Conservation (phyloP, 2,113 vertebrate species). For the Halichoerus grypus region DNA sequence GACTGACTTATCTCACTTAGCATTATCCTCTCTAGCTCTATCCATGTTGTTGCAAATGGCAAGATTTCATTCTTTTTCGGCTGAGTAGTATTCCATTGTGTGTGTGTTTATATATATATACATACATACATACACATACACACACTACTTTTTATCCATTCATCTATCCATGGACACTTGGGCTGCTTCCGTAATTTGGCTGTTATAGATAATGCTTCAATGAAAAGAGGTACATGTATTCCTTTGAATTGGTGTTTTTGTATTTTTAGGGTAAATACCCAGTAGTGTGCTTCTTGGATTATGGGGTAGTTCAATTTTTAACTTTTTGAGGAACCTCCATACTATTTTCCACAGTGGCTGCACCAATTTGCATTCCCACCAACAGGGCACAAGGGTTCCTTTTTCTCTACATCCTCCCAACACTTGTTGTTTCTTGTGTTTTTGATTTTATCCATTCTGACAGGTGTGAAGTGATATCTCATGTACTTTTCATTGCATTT, state of each 20-base stretch:
- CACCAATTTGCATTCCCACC: not conserved
- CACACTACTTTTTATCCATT: not conserved
- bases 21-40: not conserved
- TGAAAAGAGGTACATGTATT: not conserved
- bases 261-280: not conserved
- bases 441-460: not conserved
- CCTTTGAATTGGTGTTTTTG: not conserved
- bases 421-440: not conserved
- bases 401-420: not conserved
- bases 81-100: not conserved
- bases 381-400: accelerated
- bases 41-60: not conserved
- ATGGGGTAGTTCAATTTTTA: not conserved
- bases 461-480: not conserved
- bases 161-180: not conserved
- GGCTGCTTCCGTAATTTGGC: not conserved
- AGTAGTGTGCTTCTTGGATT: not conserved
- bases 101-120: too few relatives aligned
- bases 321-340: not conserved
- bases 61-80: not conserved
- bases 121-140: too few relatives aligned
- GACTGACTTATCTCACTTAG: not conserved
- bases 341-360: not conserved
- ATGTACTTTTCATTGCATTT: not conserved
- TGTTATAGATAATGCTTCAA: not conserved